Evolutionary conservation across 2,888 invertebrate species (phyloP).

Genomic region (Halictus quadricinctus): DNA sequence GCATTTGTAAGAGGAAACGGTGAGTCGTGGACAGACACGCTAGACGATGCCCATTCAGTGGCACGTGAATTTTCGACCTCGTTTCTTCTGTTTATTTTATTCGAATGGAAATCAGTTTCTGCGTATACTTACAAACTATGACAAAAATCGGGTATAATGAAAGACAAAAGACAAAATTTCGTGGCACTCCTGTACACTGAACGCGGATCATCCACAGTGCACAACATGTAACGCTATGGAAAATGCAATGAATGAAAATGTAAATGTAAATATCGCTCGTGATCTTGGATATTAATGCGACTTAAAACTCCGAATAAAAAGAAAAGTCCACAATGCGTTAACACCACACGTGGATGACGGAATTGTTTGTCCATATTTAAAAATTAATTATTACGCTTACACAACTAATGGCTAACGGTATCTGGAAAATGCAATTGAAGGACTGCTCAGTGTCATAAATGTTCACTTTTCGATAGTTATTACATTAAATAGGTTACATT

Average conservation of each 20-base stretch:
- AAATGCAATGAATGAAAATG: too few species aligned
- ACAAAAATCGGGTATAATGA: not conserved
- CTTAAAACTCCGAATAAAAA: too few species aligned
- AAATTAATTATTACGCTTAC: not conserved
- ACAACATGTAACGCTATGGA: too few species aligned
- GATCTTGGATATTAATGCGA: too few species aligned
- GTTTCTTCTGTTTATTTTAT: not conserved
- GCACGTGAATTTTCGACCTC: not conserved
- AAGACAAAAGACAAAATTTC: too few species aligned
- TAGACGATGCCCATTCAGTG: not conserved
- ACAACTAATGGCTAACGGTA: not conserved
- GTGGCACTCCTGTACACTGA: not conserved
- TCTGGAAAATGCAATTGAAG: not conserved
- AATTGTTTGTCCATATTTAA: not conserved
- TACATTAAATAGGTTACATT: too few species aligned
- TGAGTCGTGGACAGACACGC: not conserved
- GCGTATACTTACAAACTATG: not conserved
- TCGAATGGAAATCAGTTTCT: not conserved
- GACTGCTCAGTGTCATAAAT: not conserved
- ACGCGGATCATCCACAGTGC: not conserved
- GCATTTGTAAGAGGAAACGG: conserved; percentile 4
- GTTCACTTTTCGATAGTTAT: too few species aligned
- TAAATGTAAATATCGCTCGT: too few species aligned
- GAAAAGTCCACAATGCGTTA: too few species aligned
- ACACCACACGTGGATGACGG: too few species aligned